Base-by-base conservation (phyloP, 2,113 vertebrate species). In the Eolophus roseicapilla region DNA sequence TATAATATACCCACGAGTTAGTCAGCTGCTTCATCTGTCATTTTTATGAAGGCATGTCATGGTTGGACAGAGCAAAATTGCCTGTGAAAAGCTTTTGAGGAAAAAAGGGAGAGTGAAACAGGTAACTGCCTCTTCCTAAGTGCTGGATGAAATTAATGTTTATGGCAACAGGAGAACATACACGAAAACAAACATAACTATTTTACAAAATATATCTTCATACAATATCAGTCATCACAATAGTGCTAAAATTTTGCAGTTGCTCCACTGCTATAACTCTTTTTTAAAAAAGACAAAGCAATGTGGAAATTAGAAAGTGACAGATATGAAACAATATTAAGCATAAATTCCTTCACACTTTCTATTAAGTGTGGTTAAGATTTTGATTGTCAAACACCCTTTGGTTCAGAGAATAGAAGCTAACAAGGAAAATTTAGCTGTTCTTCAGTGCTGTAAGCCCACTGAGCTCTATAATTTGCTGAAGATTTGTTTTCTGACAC, bases 401-500 rank as follows among this genome's bases (percentile, higher is more conserved):
- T 91, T 95, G 74, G 9, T 55, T 92, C 70, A 81, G 43, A 82
- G 76, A 97, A 84, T 83, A 94, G 95, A 97, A 89, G 44, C 31
- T 85, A 95, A 89, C 70, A 87, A 84, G 91, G 63, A 44, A 95
- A 95, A 92, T 83, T 76, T 95, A 95, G 94, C 88, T 90, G 82
- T 92, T 95, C 74, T 86, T 86, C 33, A 46, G 23, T 84, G 49
- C 43, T 96, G 35, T 33, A 86, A 96, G 88, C 86, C 80, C 80
- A 96, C 82, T 95, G 97, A 97, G 93, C 75, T 95, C 86, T 94
- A 62, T 95, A 96, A 97, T 97, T 96, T 96, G 75, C 65, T 92
- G 80, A 96, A 80, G 52, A 95, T 96, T 95, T 96, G 64, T 95
- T 97, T 96, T 52, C 80, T 84, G 90, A 93, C 50, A 82, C 62